phyloP scores from a whole-genome alignment of 2,888 invertebrate species.

The Parascotia fuliginaria region DNA sequence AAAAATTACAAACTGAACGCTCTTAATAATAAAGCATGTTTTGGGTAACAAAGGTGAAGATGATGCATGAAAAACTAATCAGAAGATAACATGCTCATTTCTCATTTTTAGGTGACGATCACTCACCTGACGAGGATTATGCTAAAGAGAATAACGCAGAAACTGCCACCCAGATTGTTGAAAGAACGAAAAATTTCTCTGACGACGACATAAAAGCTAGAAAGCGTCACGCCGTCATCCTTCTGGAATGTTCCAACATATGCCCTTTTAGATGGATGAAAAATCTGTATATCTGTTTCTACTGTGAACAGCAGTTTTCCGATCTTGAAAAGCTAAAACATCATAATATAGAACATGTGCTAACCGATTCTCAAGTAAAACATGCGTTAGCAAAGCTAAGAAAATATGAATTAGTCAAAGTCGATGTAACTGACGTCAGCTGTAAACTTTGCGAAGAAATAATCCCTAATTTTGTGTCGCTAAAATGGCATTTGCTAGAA shows the following conservation, averaged over 20 bases:
- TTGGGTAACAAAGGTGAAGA: constrained; percentile 8
- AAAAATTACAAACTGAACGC: background rate
- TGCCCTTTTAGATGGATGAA: constrained; percentile 77
- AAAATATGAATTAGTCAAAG: constrained; percentile 71
- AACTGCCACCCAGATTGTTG: constrained; percentile 25
- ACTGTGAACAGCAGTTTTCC: constrained; percentile 65
- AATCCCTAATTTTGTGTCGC: constrained; percentile 48
- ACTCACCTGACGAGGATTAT: constrained; percentile 34
- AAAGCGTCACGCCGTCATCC: constrained; percentile 58
- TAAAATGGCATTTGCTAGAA: constrained; percentile 66
- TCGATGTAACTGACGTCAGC: constrained; percentile 64
- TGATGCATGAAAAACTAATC: constrained; percentile 25
- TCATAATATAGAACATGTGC: constrained; percentile 57
- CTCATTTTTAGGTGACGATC: constrained; percentile 76
- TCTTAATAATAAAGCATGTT: constrained; percentile 21
- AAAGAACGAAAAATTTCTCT: constrained; percentile 44
- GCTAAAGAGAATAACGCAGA: constrained; percentile 29
- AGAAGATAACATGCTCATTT: constrained; percentile 55
- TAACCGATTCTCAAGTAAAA: constrained; percentile 51
- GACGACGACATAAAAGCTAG: constrained; percentile 61
- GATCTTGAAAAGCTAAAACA: constrained; percentile 62
- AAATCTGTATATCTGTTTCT: constrained; percentile 71
- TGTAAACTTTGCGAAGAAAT: constrained; percentile 66
- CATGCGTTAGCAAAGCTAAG: constrained; percentile 60
- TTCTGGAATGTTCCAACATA: constrained; percentile 68